Evolutionary conservation across 2,888 invertebrate species (phyloP).

Genomic region (Gerris lacustris): DNA sequence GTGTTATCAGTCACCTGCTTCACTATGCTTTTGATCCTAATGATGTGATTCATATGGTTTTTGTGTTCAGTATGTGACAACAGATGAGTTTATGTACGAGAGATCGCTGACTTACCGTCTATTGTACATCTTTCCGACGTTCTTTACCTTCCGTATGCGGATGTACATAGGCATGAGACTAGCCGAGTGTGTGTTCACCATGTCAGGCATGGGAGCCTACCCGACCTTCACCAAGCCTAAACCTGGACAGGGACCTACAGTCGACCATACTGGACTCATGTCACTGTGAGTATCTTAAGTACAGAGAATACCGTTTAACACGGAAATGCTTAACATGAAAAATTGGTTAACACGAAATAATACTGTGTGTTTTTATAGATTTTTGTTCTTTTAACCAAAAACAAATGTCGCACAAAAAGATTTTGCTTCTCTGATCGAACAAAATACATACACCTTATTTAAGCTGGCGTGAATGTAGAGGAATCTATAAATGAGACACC

Average conservation of each 20-base stretch:
- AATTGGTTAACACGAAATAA: too few relatives aligned
- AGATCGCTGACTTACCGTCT: slow-evolving; percentile 64
- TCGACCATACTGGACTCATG: slow-evolving; percentile 50
- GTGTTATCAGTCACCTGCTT: too few relatives aligned
- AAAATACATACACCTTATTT: too few relatives aligned
- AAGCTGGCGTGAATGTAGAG: too few relatives aligned
- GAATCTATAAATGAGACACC: too few relatives aligned
- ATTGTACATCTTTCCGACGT: slow-evolving; percentile 74
- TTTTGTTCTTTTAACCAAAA: too few relatives aligned
- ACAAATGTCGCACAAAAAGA: too few relatives aligned
- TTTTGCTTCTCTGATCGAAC: too few relatives aligned
- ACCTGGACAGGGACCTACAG: slow-evolving; percentile 74
- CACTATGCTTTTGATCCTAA: too few relatives aligned
- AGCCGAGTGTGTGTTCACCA: slow-evolving; percentile 85
- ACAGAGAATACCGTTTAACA: too few relatives aligned
- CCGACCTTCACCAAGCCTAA: slow-evolving; percentile 59
- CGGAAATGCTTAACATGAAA: too few relatives aligned
- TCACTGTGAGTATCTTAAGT: slow-evolving; percentile 42
- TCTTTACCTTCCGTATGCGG: slow-evolving; percentile 76
- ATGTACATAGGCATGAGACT: slow-evolving; percentile 81
- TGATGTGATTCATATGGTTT: neutral
- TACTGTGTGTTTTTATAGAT: too few relatives aligned
- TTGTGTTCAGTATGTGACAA: slow-evolving; percentile 59
- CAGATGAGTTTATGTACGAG: slow-evolving; percentile 60
- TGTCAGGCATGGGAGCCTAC: slow-evolving; percentile 84